Conservation (phyloP, 2,797 vertebrate species). For the Cottoperca gobio region DNA sequence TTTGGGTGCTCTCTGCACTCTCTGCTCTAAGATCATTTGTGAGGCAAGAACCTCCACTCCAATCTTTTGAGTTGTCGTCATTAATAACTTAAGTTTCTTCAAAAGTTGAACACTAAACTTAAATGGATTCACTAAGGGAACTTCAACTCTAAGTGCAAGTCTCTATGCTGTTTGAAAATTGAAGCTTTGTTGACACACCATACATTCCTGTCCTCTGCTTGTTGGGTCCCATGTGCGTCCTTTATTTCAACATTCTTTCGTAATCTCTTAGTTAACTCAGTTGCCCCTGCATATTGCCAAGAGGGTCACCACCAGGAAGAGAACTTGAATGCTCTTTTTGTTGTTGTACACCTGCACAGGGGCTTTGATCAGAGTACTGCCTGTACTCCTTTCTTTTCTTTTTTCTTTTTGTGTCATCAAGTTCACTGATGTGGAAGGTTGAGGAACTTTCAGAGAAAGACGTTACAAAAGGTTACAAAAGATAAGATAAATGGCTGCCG, state of each 20-base stretch:
- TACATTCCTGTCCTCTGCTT: background rate
- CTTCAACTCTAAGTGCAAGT: background rate
- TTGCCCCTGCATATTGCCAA: background rate
- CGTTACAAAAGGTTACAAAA: conserved; percentile 11
- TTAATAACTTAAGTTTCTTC: conserved; percentile 1
- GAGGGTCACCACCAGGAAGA: conserved; percentile 1
- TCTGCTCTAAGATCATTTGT: background rate
- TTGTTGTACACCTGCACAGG: background rate
- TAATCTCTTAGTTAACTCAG: background rate
- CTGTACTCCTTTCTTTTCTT: no score
- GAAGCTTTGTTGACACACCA: background rate
- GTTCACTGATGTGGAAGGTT: conserved; percentile 7
- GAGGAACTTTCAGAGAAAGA: background rate
- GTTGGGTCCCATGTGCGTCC: background rate
- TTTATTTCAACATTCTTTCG: background rate
- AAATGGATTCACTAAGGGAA: background rate
- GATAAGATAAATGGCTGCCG: conserved; percentile 17
- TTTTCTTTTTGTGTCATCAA: no score
- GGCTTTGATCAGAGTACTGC: background rate
- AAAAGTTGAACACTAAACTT: background rate
- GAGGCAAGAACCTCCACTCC: background rate
- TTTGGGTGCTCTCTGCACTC: background rate
- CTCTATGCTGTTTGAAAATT: background rate
- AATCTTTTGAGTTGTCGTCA: background rate
- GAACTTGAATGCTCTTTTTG: background rate